Evolutionary conservation across 2,888 invertebrate genomes (phyloP).

Genomic region (Eristalis tenax): DNA sequence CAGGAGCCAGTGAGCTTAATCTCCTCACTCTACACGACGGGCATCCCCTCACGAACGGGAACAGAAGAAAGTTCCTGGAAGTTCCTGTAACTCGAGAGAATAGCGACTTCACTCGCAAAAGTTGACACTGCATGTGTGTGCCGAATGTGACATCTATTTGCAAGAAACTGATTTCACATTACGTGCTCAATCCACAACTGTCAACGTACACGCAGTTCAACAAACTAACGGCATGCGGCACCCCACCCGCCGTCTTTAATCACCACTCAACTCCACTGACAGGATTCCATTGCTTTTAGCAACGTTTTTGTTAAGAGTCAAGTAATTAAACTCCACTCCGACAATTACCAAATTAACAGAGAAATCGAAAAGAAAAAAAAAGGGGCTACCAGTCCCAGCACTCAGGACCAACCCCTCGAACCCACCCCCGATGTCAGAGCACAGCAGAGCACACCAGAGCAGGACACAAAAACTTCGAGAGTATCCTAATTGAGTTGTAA

Average conservation of each 20-base stretch:
- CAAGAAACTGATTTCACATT: too few relatives aligned
- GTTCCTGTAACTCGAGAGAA: too few relatives aligned
- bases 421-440: constrained; percentile 3
- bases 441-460: neutral
- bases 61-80: too few relatives aligned
- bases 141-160: too few relatives aligned
- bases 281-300: constrained; percentile 32
- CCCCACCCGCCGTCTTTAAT: neutral
- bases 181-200: too few relatives aligned
- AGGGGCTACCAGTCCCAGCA: constrained; percentile 12
- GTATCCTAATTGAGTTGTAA: constrained; percentile 74
- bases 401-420: neutral
- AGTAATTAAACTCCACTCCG: constrained; percentile 63
- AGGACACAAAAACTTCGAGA: constrained; percentile 53
- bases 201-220: neutral
- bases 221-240: too few relatives aligned
- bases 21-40: too few relatives aligned
- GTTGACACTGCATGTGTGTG: too few relatives aligned
- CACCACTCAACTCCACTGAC: neutral
- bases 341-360: constrained; percentile 67
- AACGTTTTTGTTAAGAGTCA: constrained; percentile 40
- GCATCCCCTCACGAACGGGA: too few relatives aligned
- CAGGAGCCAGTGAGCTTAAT: too few relatives aligned
- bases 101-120: too few relatives aligned
- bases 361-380: constrained; percentile 59